A percentile compares a stretch with the other conserved stretches of the same genome.
Evolutionary conservation across 2,797 vertebrate genomes (phyloP).

Genomic region (Galago senegalensis): DNA sequence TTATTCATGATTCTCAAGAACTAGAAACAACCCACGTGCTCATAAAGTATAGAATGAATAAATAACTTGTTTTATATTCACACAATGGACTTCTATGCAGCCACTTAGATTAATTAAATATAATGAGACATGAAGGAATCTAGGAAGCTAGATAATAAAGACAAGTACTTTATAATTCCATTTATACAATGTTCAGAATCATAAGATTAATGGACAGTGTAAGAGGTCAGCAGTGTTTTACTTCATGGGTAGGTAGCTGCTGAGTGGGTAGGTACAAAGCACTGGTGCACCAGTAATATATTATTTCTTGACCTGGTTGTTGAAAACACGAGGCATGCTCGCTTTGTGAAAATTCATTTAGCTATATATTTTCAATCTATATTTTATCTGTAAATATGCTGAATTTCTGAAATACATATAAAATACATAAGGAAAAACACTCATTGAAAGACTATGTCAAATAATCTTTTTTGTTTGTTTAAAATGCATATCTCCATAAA

Average conservation of each 20-base stretch:
- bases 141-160: conserved; percentile 49
- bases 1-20: conserved; percentile 33
- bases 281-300: background rate
- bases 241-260: background rate
- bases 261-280: background rate
- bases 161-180: conserved; percentile 7
- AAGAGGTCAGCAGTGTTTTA: conserved; percentile 30
- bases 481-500: background rate
- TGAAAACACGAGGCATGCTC: background rate
- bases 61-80: conserved; percentile 41
- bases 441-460: background rate
- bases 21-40: conserved; percentile 16
- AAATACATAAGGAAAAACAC: background rate
- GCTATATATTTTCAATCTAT: background rate
- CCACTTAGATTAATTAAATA: conserved; percentile 21
- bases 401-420: background rate
- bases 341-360: conserved; percentile 38
- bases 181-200: conserved; percentile 38
- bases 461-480: conserved; percentile 7
- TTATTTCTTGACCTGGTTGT: conserved; percentile 59
- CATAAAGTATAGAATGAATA: conserved; percentile 57
- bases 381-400: background rate
- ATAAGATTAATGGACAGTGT: background rate
- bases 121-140: conserved; percentile 13
- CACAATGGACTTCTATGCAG: conserved; percentile 45